Evolutionary conservation across 2,888 invertebrate genomes (phyloP).

Genomic region (Andrena bicolor): DNA sequence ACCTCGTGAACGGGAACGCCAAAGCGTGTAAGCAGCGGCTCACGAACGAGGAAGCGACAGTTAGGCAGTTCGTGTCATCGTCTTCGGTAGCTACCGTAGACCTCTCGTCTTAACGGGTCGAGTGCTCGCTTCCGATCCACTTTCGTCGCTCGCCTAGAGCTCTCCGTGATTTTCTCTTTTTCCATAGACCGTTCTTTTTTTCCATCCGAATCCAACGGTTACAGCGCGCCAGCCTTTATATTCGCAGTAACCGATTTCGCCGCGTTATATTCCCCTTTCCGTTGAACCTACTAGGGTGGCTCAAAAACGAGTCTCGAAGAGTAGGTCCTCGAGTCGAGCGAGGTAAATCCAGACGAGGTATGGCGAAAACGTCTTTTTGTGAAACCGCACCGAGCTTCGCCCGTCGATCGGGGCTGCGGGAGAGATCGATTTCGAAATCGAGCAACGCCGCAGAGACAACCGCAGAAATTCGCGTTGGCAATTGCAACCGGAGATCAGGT

Average conservation of each 20-base stretch:
- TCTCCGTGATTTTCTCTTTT: slow-evolving; percentile 38
- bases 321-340: not conserved
- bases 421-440: slow-evolving; percentile 63
- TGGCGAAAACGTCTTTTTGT: slow-evolving; percentile 37
- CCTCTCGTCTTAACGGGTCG: slow-evolving; percentile 50
- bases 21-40: slow-evolving; percentile 43
- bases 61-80: slow-evolving; percentile 49
- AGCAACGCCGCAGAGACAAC: slow-evolving; percentile 42
- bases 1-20: slow-evolving; percentile 63
- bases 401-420: slow-evolving; percentile 23
- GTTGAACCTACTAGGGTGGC: not conserved
- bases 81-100: slow-evolving; percentile 33
- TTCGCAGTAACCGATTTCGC: not conserved
- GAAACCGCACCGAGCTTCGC: slow-evolving; percentile 42
- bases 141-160: slow-evolving; percentile 46
- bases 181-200: no score
- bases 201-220: not conserved
- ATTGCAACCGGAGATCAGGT: slow-evolving; percentile 50
- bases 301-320: not conserved
- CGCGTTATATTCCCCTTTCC: not conserved
- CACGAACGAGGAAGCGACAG: slow-evolving; percentile 62
- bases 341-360: not conserved
- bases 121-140: slow-evolving; percentile 66
- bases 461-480: slow-evolving; percentile 56
- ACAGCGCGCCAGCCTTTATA: not conserved